Conservation (phyloP, 2,113 vertebrate species). For the Leucopsar rothschildi region DNA sequence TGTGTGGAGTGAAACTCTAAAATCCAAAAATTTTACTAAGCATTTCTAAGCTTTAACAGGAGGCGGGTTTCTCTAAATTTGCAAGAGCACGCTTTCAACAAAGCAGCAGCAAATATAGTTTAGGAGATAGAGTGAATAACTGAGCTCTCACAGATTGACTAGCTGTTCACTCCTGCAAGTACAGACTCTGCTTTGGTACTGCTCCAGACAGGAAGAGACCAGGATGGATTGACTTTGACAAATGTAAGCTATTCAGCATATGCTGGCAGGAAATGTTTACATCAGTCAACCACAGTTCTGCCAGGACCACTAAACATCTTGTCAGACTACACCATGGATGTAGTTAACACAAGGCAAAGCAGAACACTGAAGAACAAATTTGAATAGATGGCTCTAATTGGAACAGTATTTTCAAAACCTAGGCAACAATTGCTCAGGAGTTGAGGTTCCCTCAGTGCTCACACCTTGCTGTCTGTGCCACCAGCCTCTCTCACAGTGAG, state of each 20-base stretch:
- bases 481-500: neutral
- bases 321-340: neutral
- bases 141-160: neutral
- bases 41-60: neutral
- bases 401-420: neutral
- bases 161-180: neutral
- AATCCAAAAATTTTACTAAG: neutral
- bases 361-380: neutral
- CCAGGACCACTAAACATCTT: conserved; percentile 38
- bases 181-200: neutral
- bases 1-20: neutral
- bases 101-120: neutral
- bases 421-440: neutral
- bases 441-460: neutral
- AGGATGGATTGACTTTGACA: conserved; percentile 51
- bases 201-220: conserved; percentile 11
- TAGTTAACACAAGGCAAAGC: conserved; percentile 1
- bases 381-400: neutral
- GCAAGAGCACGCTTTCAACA: neutral
- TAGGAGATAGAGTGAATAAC: neutral
- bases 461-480: neutral
- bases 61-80: neutral
- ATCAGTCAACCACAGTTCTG: conserved; percentile 37
- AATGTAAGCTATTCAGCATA: conserved; percentile 44
- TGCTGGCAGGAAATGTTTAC: conserved; percentile 51